Base-by-base conservation (phyloP, 2,113 vertebrate genomes). In the Azemiops feae region DNA sequence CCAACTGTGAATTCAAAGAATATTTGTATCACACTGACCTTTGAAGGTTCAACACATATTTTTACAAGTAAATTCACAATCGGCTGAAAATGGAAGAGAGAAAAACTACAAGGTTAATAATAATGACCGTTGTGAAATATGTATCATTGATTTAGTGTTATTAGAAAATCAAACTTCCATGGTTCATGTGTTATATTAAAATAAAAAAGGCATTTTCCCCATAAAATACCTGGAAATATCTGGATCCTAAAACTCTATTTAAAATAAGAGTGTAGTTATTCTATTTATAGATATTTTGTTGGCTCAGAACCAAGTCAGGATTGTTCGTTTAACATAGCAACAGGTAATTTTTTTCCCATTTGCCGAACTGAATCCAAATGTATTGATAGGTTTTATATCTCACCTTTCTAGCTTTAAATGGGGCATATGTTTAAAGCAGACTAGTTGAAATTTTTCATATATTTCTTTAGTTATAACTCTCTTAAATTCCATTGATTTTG, bases 111-210 rank as follows among this genome's bases (percentile, higher is more conserved):
- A 54, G 0, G 43, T 53, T n/a, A 92, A 34, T 0, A 64, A 39
- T 88, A 92, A 52, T 34, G 54, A 93, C 86, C 88, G n/a, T 27
- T 92, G n/a, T 95, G 95, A 94, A 96, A 94, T 53, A 3, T 43
- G 25, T 93, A 50, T 1, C 47, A 0, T 57, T 93, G 53, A 90
- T 20, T 93, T 89, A 93, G 81, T n/a, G 43, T 88, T 47, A 23
- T 50, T 93, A 85, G 39, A 95, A 95, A 95, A 94, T 53, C 85
- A 89, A 89, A 10, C 60, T 20, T 93, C 90, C 92, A 1, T 69
- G 69, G 18, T n/a, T 89, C 60, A 55, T 22, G 55, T 5, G 30
- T 92, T 94, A 92, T 74, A 34, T 92, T 1, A 89, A 93, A 89
- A 55, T 25, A 81, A 39, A 54, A 88, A 91, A 20, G 27, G 4